Evolutionary conservation across 2,113 vertebrate genomes (phyloP), one percentile per base, ranked within the genome.

Genomic region (Scomber scombrus): DNA sequence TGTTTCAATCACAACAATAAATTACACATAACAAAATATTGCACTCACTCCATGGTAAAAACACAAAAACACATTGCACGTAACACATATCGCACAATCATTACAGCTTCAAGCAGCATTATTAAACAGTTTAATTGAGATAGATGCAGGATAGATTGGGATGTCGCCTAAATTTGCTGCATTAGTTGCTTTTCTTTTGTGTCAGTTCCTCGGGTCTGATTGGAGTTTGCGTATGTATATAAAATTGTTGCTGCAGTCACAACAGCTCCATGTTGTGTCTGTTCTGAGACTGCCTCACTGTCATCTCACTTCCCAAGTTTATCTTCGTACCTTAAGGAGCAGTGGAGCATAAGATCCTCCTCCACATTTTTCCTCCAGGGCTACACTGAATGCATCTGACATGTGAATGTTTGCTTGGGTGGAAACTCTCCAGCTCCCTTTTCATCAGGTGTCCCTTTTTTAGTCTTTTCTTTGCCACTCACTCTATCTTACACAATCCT

Each of bases 191-290:
- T 60, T 12, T 29, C 11, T 50, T 64, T 50, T 65, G 16, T 23
- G 14, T 55, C 23, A 16, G 23, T 52, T 43, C 34, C 73, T 75
- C 13, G 14, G 34, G 47, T 65, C 45, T 55, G n/a, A 10, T 51
- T 23, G 23, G 23, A 78, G 58, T 0, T 15, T 51, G 54, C 62
- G 43, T 67, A 43, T 46, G 13, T 16, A 26, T 46, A 45, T 74
- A 60, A 80, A 62, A 84, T 56, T 34, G 52, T 26, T 26, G 68
- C 55, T 58, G 54, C 68, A 75, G 34, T 71, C 67, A 18, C 43
- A 18, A 18, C 54, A 71, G 71, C 72, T 65, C 26, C 9, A 16
- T 61, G 15, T 60, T 61, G 56, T 46, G 43, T 50, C 34, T 29
- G 68, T 47, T 65, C 29, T 47, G 6, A 29, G 72, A 58, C 68